Conservation (phyloP, 2,797 vertebrate genomes). For the Sebastes itinus region DNA sequence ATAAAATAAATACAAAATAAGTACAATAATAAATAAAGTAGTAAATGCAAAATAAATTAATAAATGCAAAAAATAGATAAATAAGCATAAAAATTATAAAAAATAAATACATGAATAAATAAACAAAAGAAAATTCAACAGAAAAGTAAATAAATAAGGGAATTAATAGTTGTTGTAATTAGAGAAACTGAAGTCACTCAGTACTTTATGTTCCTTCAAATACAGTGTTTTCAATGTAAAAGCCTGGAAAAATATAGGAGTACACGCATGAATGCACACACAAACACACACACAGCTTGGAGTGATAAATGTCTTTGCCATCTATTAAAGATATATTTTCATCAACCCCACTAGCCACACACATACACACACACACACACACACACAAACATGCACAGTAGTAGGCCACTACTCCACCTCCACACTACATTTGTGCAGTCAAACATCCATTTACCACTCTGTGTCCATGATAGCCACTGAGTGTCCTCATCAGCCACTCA, state of each 20-base stretch:
- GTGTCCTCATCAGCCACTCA: neutral
- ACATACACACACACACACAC: neutral
- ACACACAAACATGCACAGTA: too few species aligned
- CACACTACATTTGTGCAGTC: neutral
- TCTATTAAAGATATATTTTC: too few species aligned
- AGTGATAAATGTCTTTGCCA: too few species aligned
- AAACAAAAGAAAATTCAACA: too few species aligned
- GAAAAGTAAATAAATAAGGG: too few species aligned
- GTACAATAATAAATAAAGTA: too few species aligned
- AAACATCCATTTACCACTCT: neutral
- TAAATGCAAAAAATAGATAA: too few species aligned
- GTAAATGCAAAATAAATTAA: too few species aligned
- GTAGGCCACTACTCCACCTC: neutral
- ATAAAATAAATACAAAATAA: too few species aligned
- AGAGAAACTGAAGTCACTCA: neutral
- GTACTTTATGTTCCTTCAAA: conserved; percentile 10
- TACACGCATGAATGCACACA: neutral
- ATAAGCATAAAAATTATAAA: too few species aligned
- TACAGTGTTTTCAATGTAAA: conserved; percentile 14
- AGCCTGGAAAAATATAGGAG: conserved; percentile 10
- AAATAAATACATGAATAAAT: too few species aligned
- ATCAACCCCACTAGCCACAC: too few species aligned
- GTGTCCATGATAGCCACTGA: neutral
- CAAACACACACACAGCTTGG: neutral
- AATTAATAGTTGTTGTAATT: neutral